A percentile compares a stretch with the other conserved stretches of the same genome.
Evolutionary conservation across 2,888 invertebrate genomes (phyloP).

Genomic region (Magallana nippona): DNA sequence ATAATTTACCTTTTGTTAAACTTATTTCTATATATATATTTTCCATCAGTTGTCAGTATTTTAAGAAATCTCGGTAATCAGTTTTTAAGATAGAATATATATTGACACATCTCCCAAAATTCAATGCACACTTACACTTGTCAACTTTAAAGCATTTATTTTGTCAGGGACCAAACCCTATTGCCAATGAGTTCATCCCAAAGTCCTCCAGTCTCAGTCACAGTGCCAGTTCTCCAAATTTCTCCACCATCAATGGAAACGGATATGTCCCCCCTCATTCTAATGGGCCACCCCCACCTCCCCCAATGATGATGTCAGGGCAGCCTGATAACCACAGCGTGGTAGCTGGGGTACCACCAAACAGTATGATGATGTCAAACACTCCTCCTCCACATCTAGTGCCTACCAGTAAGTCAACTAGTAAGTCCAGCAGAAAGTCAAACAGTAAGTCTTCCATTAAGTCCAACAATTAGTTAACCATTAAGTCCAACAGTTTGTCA

Average conservation of each 20-base stretch:
- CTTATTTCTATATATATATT: no score
- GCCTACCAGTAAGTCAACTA: constrained; percentile 45
- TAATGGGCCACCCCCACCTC: constrained; percentile 47
- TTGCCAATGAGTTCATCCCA: constrained; percentile 67
- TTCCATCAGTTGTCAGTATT: no score
- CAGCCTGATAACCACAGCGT: constrained; percentile 34
- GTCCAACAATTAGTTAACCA: no score
- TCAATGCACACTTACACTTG: no score
- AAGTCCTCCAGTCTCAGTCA: constrained; percentile 65
- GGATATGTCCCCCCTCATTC: constrained; percentile 52
- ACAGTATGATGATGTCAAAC: constrained; percentile 44
- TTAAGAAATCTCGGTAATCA: no score
- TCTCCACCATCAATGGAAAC: constrained; percentile 62
- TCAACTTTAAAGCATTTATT: background rate
- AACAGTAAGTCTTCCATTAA: no score
- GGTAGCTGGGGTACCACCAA: constrained; percentile 38
- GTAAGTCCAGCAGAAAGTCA: no score
- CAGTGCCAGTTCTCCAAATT: constrained; percentile 75
- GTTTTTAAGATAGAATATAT: no score
- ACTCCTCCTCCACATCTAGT: constrained; percentile 52
- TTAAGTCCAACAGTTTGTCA: no score
- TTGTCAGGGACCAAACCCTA: constrained; percentile 63
- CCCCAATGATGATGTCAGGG: constrained; percentile 47
- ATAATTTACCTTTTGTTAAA: no score
- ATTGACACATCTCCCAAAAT: no score